Percentiles rank a stretch among this genome's conserved stretches.
These are phyloP conservation scores for Sinhomidia bicolor DNA, from an alignment of 2,888 invertebrate genomes.

Conservation along the genomic window DNA sequence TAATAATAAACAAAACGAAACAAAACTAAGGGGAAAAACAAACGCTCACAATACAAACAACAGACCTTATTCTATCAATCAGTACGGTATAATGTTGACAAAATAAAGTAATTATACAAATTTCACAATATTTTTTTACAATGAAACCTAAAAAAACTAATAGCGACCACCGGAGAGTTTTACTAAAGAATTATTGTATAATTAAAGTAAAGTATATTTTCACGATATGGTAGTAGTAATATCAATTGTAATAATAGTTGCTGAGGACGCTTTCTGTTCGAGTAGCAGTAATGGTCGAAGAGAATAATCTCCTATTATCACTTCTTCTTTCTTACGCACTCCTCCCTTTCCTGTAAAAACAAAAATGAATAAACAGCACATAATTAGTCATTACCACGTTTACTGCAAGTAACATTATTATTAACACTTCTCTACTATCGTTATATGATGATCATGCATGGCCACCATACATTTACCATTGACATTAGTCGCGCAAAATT, in stretches of 20 bases:
- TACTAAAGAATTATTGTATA: background rate
- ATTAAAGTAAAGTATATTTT: too few relatives aligned
- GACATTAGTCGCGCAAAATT: too few relatives aligned
- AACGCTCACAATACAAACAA: slow-evolving; percentile 19
- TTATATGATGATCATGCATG: too few relatives aligned
- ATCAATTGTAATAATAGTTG: background rate
- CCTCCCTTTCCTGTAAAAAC: slow-evolving; percentile 33
- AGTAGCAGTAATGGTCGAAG: background rate
- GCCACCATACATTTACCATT: background rate
- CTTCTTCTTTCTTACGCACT: background rate
- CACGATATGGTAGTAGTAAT: background rate
- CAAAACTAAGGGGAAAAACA: background rate
- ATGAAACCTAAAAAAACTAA: slow-evolving; percentile 19
- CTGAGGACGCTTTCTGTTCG: background rate
- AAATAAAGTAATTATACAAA: background rate
- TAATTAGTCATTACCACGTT: too few relatives aligned
- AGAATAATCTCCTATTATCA: background rate
- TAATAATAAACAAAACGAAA: slow-evolving; percentile 15
- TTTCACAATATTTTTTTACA: slow-evolving; percentile 16
- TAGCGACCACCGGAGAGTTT: slow-evolving; percentile 8
- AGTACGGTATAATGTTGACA: slow-evolving; percentile 6
- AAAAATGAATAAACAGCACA: background rate
- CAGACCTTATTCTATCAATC: background rate
- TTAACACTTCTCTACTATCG: too few relatives aligned
- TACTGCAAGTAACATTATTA: background rate